Evolutionary conservation across 2,113 vertebrate genomes (phyloP).

Genomic region (Alligator sinensis): DNA sequence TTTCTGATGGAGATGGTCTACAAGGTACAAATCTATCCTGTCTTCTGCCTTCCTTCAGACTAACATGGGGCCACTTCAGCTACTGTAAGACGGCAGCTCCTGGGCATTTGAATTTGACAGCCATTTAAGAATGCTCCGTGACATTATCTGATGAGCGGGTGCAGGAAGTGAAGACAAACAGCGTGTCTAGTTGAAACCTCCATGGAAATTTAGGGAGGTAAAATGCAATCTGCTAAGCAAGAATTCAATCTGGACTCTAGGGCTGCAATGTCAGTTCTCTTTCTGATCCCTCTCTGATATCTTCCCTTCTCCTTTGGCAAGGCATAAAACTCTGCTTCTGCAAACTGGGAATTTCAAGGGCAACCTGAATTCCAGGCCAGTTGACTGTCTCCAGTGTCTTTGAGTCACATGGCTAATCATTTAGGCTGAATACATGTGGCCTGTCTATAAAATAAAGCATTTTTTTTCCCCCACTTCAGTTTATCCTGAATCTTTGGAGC

Average conservation of each 20-base stretch:
- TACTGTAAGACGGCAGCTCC: not conserved
- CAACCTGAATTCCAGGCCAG: not conserved
- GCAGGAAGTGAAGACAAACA: not conserved
- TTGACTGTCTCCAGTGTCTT: not conserved
- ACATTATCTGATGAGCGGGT: not conserved
- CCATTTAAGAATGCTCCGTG: not conserved
- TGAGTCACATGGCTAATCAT: not conserved
- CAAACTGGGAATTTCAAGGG: not conserved
- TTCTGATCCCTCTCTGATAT: not conserved
- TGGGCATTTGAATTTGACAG: not conserved
- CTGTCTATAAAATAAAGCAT: not conserved
- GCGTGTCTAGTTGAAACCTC: not conserved
- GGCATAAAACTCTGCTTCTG: not conserved
- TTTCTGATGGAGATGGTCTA: no score
- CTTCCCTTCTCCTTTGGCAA: not conserved
- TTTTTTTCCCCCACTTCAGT: constrained; percentile 6
- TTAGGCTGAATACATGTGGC: not conserved
- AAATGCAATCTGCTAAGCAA: not conserved
- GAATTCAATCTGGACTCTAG: not conserved
- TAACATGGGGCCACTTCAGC: not conserved
- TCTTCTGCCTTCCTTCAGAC: no score
- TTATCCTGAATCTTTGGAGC: not conserved
- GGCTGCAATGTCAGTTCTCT: not conserved
- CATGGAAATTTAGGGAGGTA: not conserved
- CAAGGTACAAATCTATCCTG: no score